Evolutionary conservation across 2,113 vertebrate species (phyloP).

Genomic region (Sterna hirundo): DNA sequence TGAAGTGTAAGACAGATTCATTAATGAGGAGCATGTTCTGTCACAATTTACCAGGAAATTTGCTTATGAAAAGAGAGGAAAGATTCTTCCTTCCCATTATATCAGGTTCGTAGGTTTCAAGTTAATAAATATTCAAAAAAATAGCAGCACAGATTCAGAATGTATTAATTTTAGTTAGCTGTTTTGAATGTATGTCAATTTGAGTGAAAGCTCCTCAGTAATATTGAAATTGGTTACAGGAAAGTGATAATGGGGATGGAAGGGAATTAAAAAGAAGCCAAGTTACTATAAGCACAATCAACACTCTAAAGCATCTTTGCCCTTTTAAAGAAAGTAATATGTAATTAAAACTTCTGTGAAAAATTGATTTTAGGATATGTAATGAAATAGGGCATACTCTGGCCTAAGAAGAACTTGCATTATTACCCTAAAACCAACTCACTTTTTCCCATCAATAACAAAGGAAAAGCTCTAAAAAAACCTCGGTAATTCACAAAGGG

Average conservation of each 20-base stretch:
- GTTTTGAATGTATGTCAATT: constrained; percentile 49
- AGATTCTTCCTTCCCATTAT: constrained; percentile 24
- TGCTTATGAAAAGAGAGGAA: constrained; percentile 30
- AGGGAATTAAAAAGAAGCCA: constrained; percentile 19
- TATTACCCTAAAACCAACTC: background rate
- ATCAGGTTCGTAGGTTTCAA: background rate
- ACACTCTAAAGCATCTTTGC: background rate
- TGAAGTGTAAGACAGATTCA: background rate
- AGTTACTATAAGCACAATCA: background rate
- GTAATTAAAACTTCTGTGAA: constrained; percentile 7
- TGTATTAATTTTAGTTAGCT: constrained; percentile 50
- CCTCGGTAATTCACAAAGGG: background rate
- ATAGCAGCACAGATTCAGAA: background rate
- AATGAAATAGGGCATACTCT: constrained; percentile 5
- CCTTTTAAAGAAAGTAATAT: background rate
- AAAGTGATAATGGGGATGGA: background rate
- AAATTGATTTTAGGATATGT: background rate
- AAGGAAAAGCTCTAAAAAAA: background rate
- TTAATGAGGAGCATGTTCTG: constrained; percentile 42
- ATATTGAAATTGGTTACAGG: constrained; percentile 6
- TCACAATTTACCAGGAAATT: constrained; percentile 33
- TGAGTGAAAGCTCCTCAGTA: constrained; percentile 55
- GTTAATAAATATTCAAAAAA: constrained; percentile 52
- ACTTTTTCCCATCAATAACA: background rate
- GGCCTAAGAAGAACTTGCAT: background rate